Evolutionary conservation across 2,113 vertebrate species (phyloP).

Genomic region (Neotragus pygmaeus): DNA sequence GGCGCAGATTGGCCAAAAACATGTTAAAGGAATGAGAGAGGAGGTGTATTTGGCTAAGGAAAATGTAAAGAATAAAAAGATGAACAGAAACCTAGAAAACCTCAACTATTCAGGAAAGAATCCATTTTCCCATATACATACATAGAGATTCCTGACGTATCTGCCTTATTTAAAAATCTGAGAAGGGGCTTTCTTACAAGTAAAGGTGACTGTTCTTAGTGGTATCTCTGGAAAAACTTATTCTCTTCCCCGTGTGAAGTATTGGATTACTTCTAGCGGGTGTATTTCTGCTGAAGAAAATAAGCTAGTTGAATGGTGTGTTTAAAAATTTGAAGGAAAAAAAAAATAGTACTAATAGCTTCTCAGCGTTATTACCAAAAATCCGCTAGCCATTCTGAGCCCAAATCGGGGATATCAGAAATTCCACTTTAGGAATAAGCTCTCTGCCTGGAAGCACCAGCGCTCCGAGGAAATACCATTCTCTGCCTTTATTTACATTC

Average conservation of each 20-base stretch:
- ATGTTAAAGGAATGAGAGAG: not conserved
- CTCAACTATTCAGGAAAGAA: not conserved
- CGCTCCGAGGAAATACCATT: not conserved
- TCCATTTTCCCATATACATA: not conserved
- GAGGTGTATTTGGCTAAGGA: not conserved
- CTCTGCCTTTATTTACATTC: not conserved
- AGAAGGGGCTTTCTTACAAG: not conserved
- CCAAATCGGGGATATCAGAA: accelerated
- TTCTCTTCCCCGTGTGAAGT: not conserved
- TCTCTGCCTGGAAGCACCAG: not conserved
- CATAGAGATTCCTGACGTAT: too few species aligned
- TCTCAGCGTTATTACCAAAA: not conserved
- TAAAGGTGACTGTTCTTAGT: not conserved
- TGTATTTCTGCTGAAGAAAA: not conserved
- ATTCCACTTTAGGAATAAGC: slow-evolving; percentile 20
- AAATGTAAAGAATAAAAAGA: not conserved
- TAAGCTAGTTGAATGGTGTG: not conserved
- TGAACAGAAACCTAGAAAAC: not conserved
- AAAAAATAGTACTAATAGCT: not conserved
- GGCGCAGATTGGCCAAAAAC: not conserved
- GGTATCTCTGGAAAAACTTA: not conserved
- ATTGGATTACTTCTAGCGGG: not conserved
- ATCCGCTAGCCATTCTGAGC: not conserved
- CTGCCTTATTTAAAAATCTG: not conserved
- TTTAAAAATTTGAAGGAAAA: not conserved